Conservation (phyloP, 2,113 vertebrate genomes). For the Neolamprologus hecqui region DNA sequence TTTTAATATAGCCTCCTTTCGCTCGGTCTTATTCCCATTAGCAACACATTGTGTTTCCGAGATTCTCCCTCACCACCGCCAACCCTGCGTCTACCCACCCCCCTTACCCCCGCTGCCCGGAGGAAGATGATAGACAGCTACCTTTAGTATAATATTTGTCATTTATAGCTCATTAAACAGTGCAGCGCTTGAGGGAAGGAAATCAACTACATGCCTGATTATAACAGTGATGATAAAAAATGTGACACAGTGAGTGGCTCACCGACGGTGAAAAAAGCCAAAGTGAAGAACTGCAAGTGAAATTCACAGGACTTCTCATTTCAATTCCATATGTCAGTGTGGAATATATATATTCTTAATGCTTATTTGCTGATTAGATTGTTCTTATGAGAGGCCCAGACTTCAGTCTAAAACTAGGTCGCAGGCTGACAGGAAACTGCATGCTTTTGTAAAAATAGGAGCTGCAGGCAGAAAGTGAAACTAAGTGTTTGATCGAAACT, state of each 20-base stretch:
- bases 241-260: background rate
- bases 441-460: background rate
- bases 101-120: background rate
- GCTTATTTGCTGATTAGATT: background rate
- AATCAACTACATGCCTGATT: slow-evolving; percentile 39
- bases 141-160: slow-evolving; percentile 31
- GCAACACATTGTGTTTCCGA: background rate
- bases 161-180: slow-evolving; percentile 56
- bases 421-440: background rate
- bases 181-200: slow-evolving; percentile 13
- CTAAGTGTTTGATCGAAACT: background rate
- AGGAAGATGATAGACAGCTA: slow-evolving; percentile 27
- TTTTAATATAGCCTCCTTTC: slow-evolving; percentile 6
- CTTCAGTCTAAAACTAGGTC: background rate
- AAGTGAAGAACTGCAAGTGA: background rate
- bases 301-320: background rate
- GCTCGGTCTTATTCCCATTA: slow-evolving; percentile 9
- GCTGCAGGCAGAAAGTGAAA: background rate
- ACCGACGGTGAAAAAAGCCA: background rate
- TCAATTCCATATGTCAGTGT: background rate
- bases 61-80: background rate
- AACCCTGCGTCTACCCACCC: background rate
- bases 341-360: background rate
- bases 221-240: slow-evolving; percentile 39
- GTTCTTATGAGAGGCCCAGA: background rate